Evolutionary conservation across 2,113 vertebrate species (phyloP), one percentile per base, ranked within the genome.

Genomic region (Probosciger aterrimus): DNA sequence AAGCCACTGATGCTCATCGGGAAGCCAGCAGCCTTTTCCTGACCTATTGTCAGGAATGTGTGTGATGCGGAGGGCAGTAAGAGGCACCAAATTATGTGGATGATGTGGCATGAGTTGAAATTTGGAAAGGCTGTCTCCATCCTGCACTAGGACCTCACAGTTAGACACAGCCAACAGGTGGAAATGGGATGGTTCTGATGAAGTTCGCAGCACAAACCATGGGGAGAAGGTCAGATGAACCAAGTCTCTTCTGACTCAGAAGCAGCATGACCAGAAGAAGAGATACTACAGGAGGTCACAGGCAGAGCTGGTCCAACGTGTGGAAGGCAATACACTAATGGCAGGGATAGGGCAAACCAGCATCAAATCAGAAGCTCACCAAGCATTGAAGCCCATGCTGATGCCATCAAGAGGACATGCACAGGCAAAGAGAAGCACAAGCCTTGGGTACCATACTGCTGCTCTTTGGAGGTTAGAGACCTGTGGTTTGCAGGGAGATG

Each of bases 151-250:
- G 79, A 47, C 17, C 47, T 76, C 53, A 47, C 4, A 59, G 11
- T 30, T 44, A 2, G 2, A 2, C 31, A 16, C 15, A 41, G n/a
- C 17, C 30, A 63, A 5, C 0, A 2, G 81, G 9, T 6, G 22
- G 50, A 53, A 78, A 50, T 0, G 2, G 4, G 37, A 3, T 14
- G 65, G 43, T 60, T 83, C 77, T 91, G 64, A 50, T 3, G 0
- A 63, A 83, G 17, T 43, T 75, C 50, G 60, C 28, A 33, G 44
- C 24, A 25, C 39, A 46, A 74, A 76, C 39, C 0, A 0, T 4
- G 9, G n/a, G 33, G n/a, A 84, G 49, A 60, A 76, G 23, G 24
- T 50, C 35, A 31, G 24, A 4, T 22, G 59, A 55, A 23, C 37
- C 47, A 14, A 80, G 79, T 35, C 20, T 59, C 33, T 59, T 59